Conservation (phyloP, 2,797 vertebrate genomes). For the Hyperoplus immaculatus region DNA sequence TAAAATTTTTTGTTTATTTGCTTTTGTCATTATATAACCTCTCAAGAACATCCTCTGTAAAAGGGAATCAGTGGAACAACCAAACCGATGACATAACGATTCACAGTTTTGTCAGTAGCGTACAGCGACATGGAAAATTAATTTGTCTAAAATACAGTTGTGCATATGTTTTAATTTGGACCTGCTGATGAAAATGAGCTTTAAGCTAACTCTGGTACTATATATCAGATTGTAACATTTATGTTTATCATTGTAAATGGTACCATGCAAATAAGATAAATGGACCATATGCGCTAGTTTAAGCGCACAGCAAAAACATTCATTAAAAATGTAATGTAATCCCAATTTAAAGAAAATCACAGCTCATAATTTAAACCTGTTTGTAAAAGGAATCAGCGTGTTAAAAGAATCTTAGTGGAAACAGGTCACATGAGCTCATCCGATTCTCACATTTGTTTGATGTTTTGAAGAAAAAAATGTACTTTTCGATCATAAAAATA, state of each 20-base stretch:
- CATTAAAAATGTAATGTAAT: neutral
- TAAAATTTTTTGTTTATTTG: neutral
- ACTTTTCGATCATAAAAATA: neutral
- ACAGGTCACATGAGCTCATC: neutral
- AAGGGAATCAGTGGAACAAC: neutral
- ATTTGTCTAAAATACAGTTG: neutral
- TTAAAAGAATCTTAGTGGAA: neutral
- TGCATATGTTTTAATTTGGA: neutral
- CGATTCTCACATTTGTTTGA: neutral
- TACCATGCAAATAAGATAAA: neutral
- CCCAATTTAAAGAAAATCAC: neutral
- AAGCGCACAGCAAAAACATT: neutral
- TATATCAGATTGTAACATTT: neutral
- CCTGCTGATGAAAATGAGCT: neutral
- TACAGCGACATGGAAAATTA: neutral
- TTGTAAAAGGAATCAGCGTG: neutral
- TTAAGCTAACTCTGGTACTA: neutral
- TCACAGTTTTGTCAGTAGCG: neutral
- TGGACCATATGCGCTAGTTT: slow-evolving; percentile 1
- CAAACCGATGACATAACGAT: neutral
- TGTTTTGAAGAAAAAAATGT: neutral
- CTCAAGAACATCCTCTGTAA: slow-evolving; percentile 1
- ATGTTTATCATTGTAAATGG: neutral
- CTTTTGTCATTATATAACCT: slow-evolving; percentile 7
- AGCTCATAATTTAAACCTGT: neutral